These are phyloP conservation scores for Cyprinodon diabolis DNA, from an alignment of 2,797 vertebrate species.

Conservation along the genomic window DNA sequence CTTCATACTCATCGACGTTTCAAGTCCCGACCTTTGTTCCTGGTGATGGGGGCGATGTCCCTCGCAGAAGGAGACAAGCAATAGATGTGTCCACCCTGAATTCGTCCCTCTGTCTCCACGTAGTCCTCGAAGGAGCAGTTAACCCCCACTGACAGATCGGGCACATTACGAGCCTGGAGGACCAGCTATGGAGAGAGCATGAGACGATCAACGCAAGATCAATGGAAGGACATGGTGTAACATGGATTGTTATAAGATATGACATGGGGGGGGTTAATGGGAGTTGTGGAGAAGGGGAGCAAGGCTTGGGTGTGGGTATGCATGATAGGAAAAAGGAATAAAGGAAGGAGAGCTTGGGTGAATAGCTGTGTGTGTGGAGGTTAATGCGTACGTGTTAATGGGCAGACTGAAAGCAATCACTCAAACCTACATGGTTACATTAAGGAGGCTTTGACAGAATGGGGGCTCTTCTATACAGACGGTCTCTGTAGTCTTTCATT, in stretches of 20 bases:
- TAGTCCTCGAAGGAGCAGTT: constrained; percentile 99
- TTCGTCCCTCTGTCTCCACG: constrained; percentile 89
- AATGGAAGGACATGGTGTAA: constrained; percentile 74
- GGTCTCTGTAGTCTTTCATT: neutral
- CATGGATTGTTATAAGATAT: constrained; percentile 78
- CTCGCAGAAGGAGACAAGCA: constrained; percentile 90
- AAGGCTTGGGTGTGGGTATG: constrained; percentile 26
- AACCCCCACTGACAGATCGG: constrained; percentile 91
- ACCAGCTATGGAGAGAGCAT: constrained; percentile 81
- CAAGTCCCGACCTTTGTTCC: constrained; percentile 85
- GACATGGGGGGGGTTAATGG: constrained; percentile 72
- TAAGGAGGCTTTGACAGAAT: constrained; percentile 41
- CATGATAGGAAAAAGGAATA: constrained; percentile 35
- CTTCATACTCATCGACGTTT: constrained; percentile 37
- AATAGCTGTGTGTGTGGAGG: constrained; percentile 50
- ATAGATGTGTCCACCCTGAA: constrained; percentile 89
- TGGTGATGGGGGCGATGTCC: constrained; percentile 92
- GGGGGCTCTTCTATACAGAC: constrained; percentile 10
- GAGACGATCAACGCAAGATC: constrained; percentile 64
- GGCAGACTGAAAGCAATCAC: constrained; percentile 43
- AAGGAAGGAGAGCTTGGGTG: constrained; percentile 24
- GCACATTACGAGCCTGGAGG: constrained; percentile 92
- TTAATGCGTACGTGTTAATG: constrained; percentile 58
- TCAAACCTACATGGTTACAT: constrained; percentile 36
- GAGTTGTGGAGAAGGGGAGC: constrained; percentile 27